Base-by-base conservation (phyloP, 2,888 invertebrate species). In the Ophioninae sp. region DNA sequence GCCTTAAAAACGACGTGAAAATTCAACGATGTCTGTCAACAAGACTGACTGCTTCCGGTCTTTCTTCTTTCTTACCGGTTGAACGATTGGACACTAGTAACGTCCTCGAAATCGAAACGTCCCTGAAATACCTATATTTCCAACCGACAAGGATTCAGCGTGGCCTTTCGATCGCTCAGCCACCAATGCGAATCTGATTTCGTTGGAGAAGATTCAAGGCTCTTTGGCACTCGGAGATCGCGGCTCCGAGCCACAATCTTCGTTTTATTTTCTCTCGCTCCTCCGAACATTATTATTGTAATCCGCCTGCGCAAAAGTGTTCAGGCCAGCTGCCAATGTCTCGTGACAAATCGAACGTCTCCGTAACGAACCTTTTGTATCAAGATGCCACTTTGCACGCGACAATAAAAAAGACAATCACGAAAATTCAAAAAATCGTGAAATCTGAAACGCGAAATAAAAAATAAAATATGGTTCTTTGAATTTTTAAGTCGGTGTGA, bases 241-340 rank as follows among this genome's bases (percentile, higher is more conserved):
- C n/a, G n/a, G n/a, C 56, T 17, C 70, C 39, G 30, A 50, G 64
- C 64, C 62, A 39, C 37, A 62, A 41, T n/a, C 17, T 44, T 44
- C 67, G 39, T 62, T n/a, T 64, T 37, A 39, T 64, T 78, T 37
- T 30, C 1, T 78, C 62, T 80, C 61, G 5, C 50, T 39, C 30
- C 50, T 50, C 50, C 17, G 50, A 17, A 50, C 17, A 79, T 75
- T 75, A 44, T 68, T 68, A 30, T 68, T 50, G 50, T 68, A 68
- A 67, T 67, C 67, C 67, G 41, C 39, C 67, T 41, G 68, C 62
- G 62, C 73, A 75, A 75, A 74, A n/a, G 50, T 69, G 50, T 69
- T 50, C 79, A 21, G 62, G 62, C 72, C 81, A 76, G 7, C 62
- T 74, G 74, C 44, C 73, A 50, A 74, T 21, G 41, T 41, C 70